phyloP scores from a whole-genome alignment of 2,888 invertebrate species.

The Zeuzera pyrina region DNA sequence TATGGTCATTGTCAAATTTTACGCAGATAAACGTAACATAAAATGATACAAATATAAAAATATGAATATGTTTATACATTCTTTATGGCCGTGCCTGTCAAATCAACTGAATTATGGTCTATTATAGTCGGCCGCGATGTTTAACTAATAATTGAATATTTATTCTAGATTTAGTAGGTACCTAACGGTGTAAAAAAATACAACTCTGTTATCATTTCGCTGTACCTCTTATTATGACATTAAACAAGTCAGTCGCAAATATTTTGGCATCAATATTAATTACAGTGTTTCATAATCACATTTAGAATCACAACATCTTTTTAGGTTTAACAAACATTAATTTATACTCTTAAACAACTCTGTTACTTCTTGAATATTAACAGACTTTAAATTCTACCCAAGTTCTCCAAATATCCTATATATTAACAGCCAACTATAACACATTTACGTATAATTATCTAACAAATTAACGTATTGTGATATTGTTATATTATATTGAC shows the following conservation, averaged over 20 bases:
- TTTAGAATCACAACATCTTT: slow-evolving; percentile 1
- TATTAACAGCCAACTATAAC: slow-evolving; percentile 2
- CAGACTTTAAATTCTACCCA: slow-evolving; percentile 2
- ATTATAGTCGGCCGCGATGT: slow-evolving; percentile 1
- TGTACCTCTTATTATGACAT: slow-evolving; percentile 5
- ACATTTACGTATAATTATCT: background rate
- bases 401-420: slow-evolving; percentile 1
- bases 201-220: slow-evolving; percentile 5
- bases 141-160: slow-evolving; percentile 3
- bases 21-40: slow-evolving; percentile 2
- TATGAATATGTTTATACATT: slow-evolving; percentile 1
- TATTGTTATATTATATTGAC: slow-evolving; percentile 1
- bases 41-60: slow-evolving; percentile 1
- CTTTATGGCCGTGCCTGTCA: slow-evolving; percentile 4
- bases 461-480: slow-evolving; percentile 1
- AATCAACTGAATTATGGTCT: slow-evolving; percentile 2
- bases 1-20: slow-evolving; percentile 3
- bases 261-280: background rate
- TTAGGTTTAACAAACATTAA: slow-evolving; percentile 3
- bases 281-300: slow-evolving; percentile 1
- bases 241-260: slow-evolving; percentile 4
- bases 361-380: background rate
- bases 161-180: slow-evolving; percentile 5
- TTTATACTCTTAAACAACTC: slow-evolving; percentile 2
- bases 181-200: slow-evolving; percentile 4